Evolutionary conservation across 2,113 vertebrate species (phyloP).

Genomic region (Anser brachyrhynchus): DNA sequence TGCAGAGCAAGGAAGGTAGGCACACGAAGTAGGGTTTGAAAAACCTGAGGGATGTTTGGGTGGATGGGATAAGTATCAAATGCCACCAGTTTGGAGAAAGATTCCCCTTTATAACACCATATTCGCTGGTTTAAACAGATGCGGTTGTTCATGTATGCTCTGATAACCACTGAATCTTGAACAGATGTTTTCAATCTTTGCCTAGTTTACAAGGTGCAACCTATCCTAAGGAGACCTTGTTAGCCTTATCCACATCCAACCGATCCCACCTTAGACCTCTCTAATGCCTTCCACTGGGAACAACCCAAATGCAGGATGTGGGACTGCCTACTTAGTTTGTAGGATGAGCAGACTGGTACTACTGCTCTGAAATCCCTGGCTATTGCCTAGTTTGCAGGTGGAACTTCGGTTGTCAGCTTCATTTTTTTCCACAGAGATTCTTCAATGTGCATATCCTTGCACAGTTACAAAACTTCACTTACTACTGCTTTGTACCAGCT

Average conservation of each 20-base stretch:
- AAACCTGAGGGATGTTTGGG: background rate
- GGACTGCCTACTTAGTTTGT: background rate
- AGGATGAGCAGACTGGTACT: background rate
- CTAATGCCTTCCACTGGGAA: background rate
- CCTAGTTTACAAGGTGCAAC: background rate
- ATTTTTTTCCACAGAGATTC: background rate
- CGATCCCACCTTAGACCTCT: background rate
- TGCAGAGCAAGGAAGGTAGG: background rate
- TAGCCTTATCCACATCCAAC: background rate
- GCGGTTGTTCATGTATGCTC: background rate
- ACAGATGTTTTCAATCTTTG: background rate
- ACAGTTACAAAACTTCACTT: background rate
- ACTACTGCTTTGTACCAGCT: background rate
- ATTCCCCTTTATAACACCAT: background rate
- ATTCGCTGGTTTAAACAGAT: background rate
- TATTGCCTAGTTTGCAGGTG: background rate
- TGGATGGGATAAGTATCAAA: background rate
- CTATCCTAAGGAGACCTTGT: background rate
- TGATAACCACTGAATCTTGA: background rate
- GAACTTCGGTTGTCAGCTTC: background rate
- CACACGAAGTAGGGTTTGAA: background rate
- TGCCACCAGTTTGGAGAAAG: background rate
- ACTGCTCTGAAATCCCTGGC: background rate
- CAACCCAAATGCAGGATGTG: fast-evolving
- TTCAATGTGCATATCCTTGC: background rate